Evolutionary conservation across 2,888 invertebrate genomes (phyloP).

Genomic region (Drosophila maculinotata): DNA sequence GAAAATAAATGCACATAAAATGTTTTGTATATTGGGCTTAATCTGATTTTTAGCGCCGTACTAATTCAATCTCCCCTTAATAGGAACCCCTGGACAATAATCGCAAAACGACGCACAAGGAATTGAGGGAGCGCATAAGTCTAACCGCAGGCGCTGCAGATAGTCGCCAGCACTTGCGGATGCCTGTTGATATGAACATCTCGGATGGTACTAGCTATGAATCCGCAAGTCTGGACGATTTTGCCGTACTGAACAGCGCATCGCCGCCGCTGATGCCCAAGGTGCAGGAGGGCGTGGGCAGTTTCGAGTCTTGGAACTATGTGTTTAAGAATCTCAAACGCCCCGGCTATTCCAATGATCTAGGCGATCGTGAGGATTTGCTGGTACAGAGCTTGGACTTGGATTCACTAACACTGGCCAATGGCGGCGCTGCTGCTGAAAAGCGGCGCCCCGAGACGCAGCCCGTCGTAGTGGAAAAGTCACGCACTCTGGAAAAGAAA

Average conservation of each 20-base stretch:
- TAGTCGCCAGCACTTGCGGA: conserved; percentile 45
- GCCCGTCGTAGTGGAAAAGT: conserved; percentile 52
- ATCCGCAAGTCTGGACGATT: conserved; percentile 77
- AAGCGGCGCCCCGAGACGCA: conserved; percentile 57
- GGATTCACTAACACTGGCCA: conserved; percentile 80
- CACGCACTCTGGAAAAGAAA: conserved; percentile 68
- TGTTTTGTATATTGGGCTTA: too few relatives aligned
- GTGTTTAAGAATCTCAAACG: conserved; percentile 91
- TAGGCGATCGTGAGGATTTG: conserved; percentile 89
- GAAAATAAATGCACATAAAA: too few relatives aligned
- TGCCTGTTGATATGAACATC: conserved; percentile 63
- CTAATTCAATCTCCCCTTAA: too few relatives aligned
- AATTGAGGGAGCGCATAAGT: conserved; percentile 75
- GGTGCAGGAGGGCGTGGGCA: conserved; percentile 89
- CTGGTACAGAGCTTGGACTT: conserved; percentile 84
- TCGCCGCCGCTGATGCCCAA: conserved; percentile 84
- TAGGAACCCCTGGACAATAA: conserved; percentile 75
- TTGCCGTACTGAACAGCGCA: conserved; percentile 52
- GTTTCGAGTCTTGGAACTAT: conserved; percentile 92
- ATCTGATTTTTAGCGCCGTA: too few relatives aligned
- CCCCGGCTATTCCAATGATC: conserved; percentile 89
- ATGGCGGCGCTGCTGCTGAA: conserved; percentile 58
- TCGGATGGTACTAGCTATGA: conserved; percentile 76
- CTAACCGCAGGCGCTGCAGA: conserved; percentile 46
- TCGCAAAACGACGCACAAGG: conserved; percentile 71